A percentile compares a stretch with the other conserved stretches of the same genome.
Conservation (phyloP, 2,113 vertebrate species). For the Alligator sinensis region DNA sequence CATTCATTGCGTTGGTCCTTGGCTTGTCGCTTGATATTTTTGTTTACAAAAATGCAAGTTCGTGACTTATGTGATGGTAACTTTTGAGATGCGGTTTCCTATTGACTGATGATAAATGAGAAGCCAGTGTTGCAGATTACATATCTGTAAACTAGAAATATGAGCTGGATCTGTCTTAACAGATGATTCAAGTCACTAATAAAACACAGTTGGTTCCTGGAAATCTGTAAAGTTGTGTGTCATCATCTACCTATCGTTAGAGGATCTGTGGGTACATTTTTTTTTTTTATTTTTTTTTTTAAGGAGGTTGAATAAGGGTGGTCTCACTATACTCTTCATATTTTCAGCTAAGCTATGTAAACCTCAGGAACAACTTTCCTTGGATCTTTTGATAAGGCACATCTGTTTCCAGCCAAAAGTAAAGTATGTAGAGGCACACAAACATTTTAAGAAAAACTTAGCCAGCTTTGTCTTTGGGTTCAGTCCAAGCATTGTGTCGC, state of each 20-base stretch:
- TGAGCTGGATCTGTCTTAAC: neutral
- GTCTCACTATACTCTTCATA: neutral
- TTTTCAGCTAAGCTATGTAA: neutral
- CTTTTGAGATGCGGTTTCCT: fast-evolving
- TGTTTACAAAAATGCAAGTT: fast-evolving
- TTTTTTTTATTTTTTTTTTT: too few relatives aligned
- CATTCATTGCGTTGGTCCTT: neutral
- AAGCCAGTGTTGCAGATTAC: neutral
- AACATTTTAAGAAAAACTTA: neutral
- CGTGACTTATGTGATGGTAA: too few relatives aligned
- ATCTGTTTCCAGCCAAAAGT: neutral
- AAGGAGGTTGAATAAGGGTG: fast-evolving
- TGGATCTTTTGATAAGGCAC: neutral
- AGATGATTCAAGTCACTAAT: neutral
- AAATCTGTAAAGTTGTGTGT: neutral
- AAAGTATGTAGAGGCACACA: neutral
- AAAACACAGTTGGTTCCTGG: neutral
- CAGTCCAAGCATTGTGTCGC: neutral
- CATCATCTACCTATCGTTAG: neutral
- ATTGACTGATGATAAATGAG: neutral
- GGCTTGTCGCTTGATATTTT: neutral
- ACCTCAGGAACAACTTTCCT: neutral
- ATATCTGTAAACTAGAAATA: neutral
- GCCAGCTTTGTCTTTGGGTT: neutral
- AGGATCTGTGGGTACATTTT: too few relatives aligned